A percentile compares a stretch with the other conserved stretches of the same genome.
These are phyloP conservation scores for Choristoneura fumiferana DNA, from an alignment of 1,140 invertebrate genomes.

Conservation along the genomic window DNA sequence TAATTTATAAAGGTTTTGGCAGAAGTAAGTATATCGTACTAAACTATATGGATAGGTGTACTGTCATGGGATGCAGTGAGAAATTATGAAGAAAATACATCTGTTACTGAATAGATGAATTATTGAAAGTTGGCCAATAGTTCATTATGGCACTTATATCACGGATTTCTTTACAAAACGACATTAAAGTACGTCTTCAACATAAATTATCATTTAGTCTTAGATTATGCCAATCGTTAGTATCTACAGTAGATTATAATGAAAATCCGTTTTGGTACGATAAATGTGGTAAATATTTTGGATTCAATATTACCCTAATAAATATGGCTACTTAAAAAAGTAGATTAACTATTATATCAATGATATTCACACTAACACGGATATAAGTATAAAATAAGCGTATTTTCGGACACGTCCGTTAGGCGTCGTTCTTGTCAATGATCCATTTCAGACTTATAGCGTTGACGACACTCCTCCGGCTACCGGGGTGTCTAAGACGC, in stretches of 20 bases:
- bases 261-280: constrained; percentile 17
- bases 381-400: constrained; percentile 76
- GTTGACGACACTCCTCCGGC: constrained; percentile 4
- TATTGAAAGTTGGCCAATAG: constrained; percentile 33
- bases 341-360: constrained; percentile 56
- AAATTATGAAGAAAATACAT: constrained; percentile 22
- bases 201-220: constrained; percentile 26
- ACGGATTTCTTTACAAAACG: constrained; percentile 42
- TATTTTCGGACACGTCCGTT: constrained; percentile 69
- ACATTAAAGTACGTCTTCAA: constrained; percentile 26
- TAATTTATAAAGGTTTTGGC: constrained; percentile 21
- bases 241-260: constrained; percentile 24
- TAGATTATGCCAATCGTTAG: constrained; percentile 13
- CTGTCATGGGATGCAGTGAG: constrained; percentile 49
- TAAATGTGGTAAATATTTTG: constrained; percentile 33
- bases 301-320: constrained; percentile 34
- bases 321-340: constrained; percentile 57
- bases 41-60: constrained; percentile 9
- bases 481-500: constrained; percentile 22
- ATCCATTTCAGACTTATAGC: constrained; percentile 64
- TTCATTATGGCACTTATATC: constrained; percentile 54
- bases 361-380: constrained; percentile 64
- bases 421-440: constrained; percentile 45
- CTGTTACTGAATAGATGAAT: constrained; percentile 20
- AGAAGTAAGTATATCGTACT: constrained; percentile 14